Base-by-base conservation (phyloP, 2,888 invertebrate species). In the Trichogramma evanescens region DNA sequence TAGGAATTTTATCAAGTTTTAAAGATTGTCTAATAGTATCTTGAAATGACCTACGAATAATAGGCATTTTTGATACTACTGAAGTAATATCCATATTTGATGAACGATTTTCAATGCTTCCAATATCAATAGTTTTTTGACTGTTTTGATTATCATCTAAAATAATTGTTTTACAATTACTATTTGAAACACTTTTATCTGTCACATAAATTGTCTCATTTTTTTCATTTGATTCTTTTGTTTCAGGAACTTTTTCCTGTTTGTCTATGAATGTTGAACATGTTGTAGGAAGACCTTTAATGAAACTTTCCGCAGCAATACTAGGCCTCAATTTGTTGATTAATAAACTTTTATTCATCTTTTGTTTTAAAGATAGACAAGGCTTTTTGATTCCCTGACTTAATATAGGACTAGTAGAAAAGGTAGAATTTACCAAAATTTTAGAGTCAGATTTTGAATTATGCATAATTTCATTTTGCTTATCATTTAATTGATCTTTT, bases 251-350 rank as follows among this genome's bases (percentile, higher is more conserved):
- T 13, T 46, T 50, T 43, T n/a, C 42, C 39, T 52, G 40, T 50
- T 66, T 57, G n/a, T 67, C 63, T 39, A 69, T 65, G 58, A 72
- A 72, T 39, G 74, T 70, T 9, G 74, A 74, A 62, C 68, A 73
- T n/a, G 61, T 64, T 46, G 72, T 50, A 26, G 74, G 73, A 1
- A 41, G 13, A 51, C 64, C 67, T 6, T 59, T 51, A 7, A 51
- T 38, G 45, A 58, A 58, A 45, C 56, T 62, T 48, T 61, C 61
- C 26, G 42, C 57, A 45, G 46, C 40, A 38, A 26, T 55, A 43
- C 7, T 51, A 43, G 53, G 43, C 44, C 54, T 57, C 10, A 52
- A 3, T 46, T 45, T 48, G 26, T 26, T 26, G 26, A 9, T 40
- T 50, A n/a, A 7, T 10, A 50, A 38, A 9, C 6, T n/a, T 46